Evolutionary conservation across 2,113 vertebrate species (phyloP), one percentile per base, ranked within the genome.

Genomic region (Sinocyclocheilus anshuiensis): DNA sequence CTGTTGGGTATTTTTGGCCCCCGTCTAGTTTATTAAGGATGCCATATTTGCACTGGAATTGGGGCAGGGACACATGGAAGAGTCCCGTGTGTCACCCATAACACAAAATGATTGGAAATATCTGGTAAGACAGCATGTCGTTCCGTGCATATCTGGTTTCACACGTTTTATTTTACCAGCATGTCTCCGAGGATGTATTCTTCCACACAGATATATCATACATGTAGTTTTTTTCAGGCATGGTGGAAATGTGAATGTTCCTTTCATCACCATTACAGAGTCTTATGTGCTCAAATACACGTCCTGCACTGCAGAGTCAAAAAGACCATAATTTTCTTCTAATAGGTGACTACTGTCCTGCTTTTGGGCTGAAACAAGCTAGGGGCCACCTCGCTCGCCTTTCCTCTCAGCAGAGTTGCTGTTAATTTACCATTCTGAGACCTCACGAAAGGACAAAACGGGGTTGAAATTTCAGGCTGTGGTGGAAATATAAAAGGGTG

Each of bases 371-470:
- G 6, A 83, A 83, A 83, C 84, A 16, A 72, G 78, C 90, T 87
- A 79, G 89, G 48, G 67, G 81, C 89, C 65, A 80, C 84, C 83
- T 29, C 74, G 75, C 91, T 22, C 83, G 86, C 89, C 91, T 92
- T 33, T 91, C 87, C 88, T 80, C 67, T 85, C 84, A 86, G 90
- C 82, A 77, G 85, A 87, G 90, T 90, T 91, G 91, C 63, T 88
- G 88, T 90, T 90, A 90, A 89, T 86, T 77, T 61, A 36, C 87
- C 90, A 89, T 77, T 87, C 81, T 84, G 90, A 91, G 90, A 92
- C 89, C 90, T 91, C 85, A 84, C 48, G 45, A 80, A 92, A 90
- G 91, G 89, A 92, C 87, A 82, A 53, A 71, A 71, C 72, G 75
- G 87, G 90, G 78, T 63, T 50, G 15, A 50, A 59, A 80, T 86